Evolutionary conservation across 2,797 vertebrate species (phyloP).

Genomic region (Emys orbicularis): DNA sequence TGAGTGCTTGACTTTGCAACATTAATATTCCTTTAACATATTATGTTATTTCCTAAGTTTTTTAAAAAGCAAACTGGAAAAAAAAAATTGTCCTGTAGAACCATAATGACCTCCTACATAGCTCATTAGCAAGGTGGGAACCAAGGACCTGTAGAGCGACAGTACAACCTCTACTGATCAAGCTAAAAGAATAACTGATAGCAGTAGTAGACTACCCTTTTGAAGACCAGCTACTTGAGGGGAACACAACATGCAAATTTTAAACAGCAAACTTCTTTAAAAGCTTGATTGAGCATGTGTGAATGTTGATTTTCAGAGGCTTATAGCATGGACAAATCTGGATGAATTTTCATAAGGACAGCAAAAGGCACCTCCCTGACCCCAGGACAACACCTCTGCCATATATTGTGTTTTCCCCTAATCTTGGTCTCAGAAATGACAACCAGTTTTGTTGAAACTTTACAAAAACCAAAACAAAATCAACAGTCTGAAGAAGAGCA

Average conservation of each 20-base stretch:
- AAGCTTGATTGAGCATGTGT: background rate
- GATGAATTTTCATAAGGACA: slow-evolving; percentile 19
- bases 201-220: background rate
- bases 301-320: slow-evolving; percentile 53
- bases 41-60: background rate
- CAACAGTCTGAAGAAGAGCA: slow-evolving; percentile 41
- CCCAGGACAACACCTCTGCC: background rate
- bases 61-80: background rate
- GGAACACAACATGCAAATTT: background rate
- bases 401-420: slow-evolving; percentile 14
- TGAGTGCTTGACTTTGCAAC: background rate
- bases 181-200: background rate
- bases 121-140: rapidly evolving
- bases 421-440: slow-evolving; percentile 34
- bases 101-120: background rate
- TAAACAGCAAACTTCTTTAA: background rate
- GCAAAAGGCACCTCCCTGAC: slow-evolving; percentile 1
- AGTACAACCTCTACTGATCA: background rate
- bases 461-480: slow-evolving; percentile 2
- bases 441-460: background rate
- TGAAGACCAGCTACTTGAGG: background rate
- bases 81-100: background rate
- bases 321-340: background rate
- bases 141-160: background rate
- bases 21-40: background rate